A percentile compares a stretch with the other conserved stretches of the same genome.
These are phyloP conservation scores for Phrynocephalus versicolor DNA, from an alignment of 2,113 vertebrate species.

Conservation along the genomic window DNA sequence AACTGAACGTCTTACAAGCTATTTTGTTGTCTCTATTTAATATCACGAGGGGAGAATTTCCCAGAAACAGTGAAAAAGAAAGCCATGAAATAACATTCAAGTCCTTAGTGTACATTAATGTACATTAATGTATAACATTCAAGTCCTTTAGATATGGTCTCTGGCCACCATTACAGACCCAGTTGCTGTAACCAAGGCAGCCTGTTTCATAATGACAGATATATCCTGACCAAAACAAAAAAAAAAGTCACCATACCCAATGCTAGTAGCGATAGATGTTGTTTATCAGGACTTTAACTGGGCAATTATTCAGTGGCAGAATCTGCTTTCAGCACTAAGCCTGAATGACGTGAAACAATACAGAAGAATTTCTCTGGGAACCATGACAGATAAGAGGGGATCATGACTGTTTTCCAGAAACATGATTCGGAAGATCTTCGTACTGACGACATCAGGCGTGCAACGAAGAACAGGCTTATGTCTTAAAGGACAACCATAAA, in stretches of 20 bases:
- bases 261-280: not conserved
- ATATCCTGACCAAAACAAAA: not conserved
- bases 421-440: no score
- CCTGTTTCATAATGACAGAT: not conserved
- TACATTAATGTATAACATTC: no score
- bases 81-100: not conserved
- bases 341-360: not conserved
- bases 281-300: not conserved
- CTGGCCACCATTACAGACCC: no score
- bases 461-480: no score
- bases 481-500: no score
- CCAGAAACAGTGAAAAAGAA: not conserved
- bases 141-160: not conserved
- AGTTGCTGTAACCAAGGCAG: not conserved
- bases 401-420: no score
- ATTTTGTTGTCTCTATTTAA: not conserved
- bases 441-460: no score
- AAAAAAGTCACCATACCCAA: not conserved
- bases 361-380: not conserved
- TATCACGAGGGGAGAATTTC: not conserved
- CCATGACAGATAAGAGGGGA: not conserved
- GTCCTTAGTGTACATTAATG: no score
- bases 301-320: not conserved
- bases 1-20: not conserved
- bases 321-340: not conserved